Conservation (phyloP, 1,140 invertebrate species). For the Sminthurides bifidus region DNA sequence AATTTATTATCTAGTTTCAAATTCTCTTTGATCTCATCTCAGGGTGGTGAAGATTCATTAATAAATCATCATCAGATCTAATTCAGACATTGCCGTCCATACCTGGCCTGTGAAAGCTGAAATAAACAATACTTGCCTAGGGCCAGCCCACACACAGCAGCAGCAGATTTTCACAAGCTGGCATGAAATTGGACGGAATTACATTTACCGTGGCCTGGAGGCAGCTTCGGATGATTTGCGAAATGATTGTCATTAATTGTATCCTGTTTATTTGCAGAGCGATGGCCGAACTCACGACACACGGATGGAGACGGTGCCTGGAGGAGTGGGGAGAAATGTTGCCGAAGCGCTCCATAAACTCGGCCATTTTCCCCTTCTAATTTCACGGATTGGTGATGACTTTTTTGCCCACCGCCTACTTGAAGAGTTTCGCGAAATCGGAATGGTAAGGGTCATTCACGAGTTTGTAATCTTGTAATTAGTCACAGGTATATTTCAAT, state of each 20-base stretch:
- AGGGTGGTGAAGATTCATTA: too few species aligned
- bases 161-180: too few species aligned
- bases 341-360: constrained; percentile 68
- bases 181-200: too few species aligned
- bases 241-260: constrained; percentile 7
- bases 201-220: too few species aligned
- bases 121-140: too few species aligned
- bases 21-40: too few species aligned
- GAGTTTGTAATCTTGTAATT: not conserved
- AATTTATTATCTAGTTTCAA: too few species aligned
- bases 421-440: constrained; percentile 38
- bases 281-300: constrained; percentile 65
- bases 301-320: constrained; percentile 45
- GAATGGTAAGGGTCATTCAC: constrained; percentile 33
- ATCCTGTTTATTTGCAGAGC: constrained; percentile 35
- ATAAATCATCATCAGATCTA: too few species aligned
- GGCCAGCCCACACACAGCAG: too few species aligned
- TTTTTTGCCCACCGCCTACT: constrained; percentile 38
- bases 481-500: not conserved
- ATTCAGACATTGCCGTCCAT: too few species aligned
- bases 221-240: too few species aligned
- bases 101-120: too few species aligned
- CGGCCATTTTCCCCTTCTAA: constrained; percentile 45
- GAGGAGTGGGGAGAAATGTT: constrained; percentile 71
- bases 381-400: constrained; percentile 72